Evolutionary conservation across 2,113 vertebrate species (phyloP), one percentile per base, ranked within the genome.

Genomic region (Smithornis capensis): DNA sequence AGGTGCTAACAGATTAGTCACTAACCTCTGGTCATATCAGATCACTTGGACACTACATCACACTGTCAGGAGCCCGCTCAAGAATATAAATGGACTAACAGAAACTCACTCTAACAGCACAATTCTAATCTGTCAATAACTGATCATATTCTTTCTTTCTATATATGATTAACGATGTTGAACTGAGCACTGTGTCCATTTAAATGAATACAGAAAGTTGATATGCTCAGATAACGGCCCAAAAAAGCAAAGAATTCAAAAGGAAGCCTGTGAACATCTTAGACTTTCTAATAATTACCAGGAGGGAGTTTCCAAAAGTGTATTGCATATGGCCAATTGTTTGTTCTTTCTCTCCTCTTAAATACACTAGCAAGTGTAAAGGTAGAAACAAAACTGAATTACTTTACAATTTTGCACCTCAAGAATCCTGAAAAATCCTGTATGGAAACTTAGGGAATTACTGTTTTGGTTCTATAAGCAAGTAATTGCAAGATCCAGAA

Each of bases 271-370:
- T 19, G 31, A 93, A 83, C 53, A 57, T 73, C 56, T 79, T 68
- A 90, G 40, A 68, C 60, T 53, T 73, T 64, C 27, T 42, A 19
- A 5, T 68, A 33, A 52, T 76, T 92, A 64, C 59, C 28, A 83
- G 83, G 40, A 83, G 79, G 83, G 89, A 83, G 83, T 83, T 90
- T 89, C 40, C 63, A 76, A n/a, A 12, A 9, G 24, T 18, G 35
- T 49, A 79, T 4, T 44, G 28, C 76, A 83, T 53, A 94, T 59
- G 70, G 44, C 11, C 53, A 88, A 91, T 18, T 88, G 59, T 73
- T 94, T 94, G 71, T 4, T 92, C 9, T 86, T 90, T 45, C n/a
- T 57, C 53, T 73, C 79, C 86, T 92, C 63, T 83, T 90, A 90
- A 88, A 88, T 12, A 94, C 44, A 86, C 57, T 11, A 68, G 29